Evolutionary conservation across 1,140 invertebrate genomes (phyloP), one percentile per base, ranked within the genome.

Genomic region (Drosophila repleta): DNA sequence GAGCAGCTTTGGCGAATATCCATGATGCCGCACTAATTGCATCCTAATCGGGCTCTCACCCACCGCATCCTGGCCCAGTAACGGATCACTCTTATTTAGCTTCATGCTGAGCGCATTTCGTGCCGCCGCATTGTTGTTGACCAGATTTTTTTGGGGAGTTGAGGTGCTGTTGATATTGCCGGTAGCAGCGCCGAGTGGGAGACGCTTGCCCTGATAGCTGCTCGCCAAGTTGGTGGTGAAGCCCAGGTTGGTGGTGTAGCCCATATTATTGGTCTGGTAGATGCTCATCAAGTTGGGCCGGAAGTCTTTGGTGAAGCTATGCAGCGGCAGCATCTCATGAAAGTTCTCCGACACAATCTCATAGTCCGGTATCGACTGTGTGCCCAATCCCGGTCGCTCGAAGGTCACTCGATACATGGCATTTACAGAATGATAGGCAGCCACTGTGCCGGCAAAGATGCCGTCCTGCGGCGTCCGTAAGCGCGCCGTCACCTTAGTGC

Each of bases 401-500:
- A 99, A 99, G 0, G 97, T 98, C 61, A 99, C 97, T 82, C 99
- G 94, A 91, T 99, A 99, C n/a, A 97, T 98, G 90, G 98, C 98
- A 90, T 98, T 98, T 4, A 97, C 96, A 1, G 98, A 98, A 91
- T 99, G 98, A n/a, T 99, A 96, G 37, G 98, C 99, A 93, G 99
- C 98, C 70, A 99, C 97, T 41, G 95, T 96, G 6, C 98, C 99
- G 58, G 96, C 98, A 89, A 99, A 99, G 24, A 99, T 93, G 13
- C 99, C 98, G 94, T 99, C 98, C 93, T 99, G 98, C 5, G 98
- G 98, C 91, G 95, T 95, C 49, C 98, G 93, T 74, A 99, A 92
- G 73, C 98, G 92, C 74, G 97, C 97, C 39, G 97, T 96, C 0
- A 99, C 98, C 94, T 99, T 99, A 37, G 97, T 99, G 18, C 99